Evolutionary conservation across 2,888 invertebrate species (phyloP).

Genomic region (Sturmia bella): DNA sequence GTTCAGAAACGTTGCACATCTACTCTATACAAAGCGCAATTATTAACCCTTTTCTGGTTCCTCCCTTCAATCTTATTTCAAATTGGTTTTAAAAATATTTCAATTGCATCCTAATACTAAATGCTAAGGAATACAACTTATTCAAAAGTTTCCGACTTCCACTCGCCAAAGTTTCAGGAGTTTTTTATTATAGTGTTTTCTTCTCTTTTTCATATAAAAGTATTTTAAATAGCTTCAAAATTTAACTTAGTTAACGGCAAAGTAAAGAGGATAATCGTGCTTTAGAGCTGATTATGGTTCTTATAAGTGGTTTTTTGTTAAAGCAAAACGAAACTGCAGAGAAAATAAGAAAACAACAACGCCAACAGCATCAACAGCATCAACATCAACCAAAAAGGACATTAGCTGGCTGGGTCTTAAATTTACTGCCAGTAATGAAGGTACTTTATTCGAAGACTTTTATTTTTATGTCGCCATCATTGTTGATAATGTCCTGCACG

Average conservation of each 20-base stretch:
- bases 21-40: no score
- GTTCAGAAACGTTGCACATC: no score
- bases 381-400: conserved; percentile 36
- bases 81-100: no score
- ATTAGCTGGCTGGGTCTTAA: conserved; percentile 59
- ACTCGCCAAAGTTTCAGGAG: background rate
- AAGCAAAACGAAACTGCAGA: conserved; percentile 36
- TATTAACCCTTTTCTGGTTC: no score
- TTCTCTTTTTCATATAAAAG: background rate
- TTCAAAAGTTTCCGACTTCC: background rate
- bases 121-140: no score
- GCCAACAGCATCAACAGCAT: no score
- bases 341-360: background rate
- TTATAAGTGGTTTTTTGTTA: conserved; percentile 60
- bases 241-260: conserved; percentile 60
- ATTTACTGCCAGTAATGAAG: conserved; percentile 64
- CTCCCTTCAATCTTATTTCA: no score
- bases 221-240: conserved; percentile 56
- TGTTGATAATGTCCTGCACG: conserved; percentile 31
- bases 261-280: conserved; percentile 69
- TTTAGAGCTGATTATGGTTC: conserved; percentile 68
- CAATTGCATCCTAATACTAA: no score
- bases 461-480: conserved; percentile 35
- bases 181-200: background rate
- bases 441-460: conserved; percentile 51